phyloP scores from a whole-genome alignment of 1,140 invertebrate species.

The Octopus sinensis region DNA sequence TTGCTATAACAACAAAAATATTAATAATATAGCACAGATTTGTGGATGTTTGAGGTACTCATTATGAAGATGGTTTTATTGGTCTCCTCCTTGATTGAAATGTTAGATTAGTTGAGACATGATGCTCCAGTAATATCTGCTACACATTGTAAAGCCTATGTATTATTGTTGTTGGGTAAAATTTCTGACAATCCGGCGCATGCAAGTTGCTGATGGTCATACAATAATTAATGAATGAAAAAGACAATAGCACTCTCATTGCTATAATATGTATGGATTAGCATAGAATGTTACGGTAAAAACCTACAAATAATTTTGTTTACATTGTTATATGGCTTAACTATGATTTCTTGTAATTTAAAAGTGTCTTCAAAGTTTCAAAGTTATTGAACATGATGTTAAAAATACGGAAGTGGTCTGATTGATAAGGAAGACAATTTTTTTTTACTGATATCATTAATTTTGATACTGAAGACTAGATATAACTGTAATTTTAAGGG shows the following conservation, averaged over 20 bases:
- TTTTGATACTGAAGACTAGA: not conserved
- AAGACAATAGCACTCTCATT: not conserved
- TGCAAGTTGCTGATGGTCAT: too few relatives aligned
- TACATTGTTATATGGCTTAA: not conserved
- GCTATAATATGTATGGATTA: not conserved
- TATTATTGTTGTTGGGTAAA: too few relatives aligned
- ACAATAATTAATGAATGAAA: too few relatives aligned
- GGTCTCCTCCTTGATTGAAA: too few relatives aligned
- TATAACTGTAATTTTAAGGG: not conserved
- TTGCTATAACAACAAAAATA: not conserved
- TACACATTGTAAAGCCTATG: too few relatives aligned
- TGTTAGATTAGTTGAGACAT: too few relatives aligned
- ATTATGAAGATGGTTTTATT: not conserved
- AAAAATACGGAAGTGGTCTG: constrained; percentile 53
- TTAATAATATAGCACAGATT: not conserved
- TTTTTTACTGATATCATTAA: constrained; percentile 15
- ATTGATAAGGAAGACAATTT: constrained; percentile 29
- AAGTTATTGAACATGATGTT: constrained; percentile 35
- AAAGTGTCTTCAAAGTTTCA: not conserved
- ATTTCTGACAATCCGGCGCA: too few relatives aligned
- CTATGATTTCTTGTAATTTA: not conserved
- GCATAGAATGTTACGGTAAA: not conserved
- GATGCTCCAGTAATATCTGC: too few relatives aligned
- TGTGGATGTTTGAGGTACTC: not conserved
- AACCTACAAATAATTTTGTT: not conserved